Evolutionary conservation across 1,140 invertebrate genomes (phyloP), one percentile per base, ranked within the genome.

Genomic region (Drosophila punjabiensis): DNA sequence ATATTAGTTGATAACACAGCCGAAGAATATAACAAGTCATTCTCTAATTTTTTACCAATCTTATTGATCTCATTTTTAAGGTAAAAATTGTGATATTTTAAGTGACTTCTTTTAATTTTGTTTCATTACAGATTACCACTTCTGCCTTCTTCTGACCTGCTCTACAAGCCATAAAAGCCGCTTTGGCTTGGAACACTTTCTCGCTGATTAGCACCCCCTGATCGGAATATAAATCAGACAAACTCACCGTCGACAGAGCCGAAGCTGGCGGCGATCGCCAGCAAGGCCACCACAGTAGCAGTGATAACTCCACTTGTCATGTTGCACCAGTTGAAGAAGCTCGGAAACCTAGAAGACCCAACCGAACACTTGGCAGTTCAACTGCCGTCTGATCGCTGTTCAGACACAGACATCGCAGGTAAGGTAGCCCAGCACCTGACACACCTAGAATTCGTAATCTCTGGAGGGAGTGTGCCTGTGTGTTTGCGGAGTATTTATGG

Each of bases 371-470:
- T 76, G 53, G 45, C 61, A 81, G 81, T 68, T 67, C 62, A 63
- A 67, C 76, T 35, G 84, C 45, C 74, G 69, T 86, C 76, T 90
- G 86, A 90, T 71, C 56, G 64, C 16, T 47, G 33, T 11, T 43
- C 20, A 16, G 53, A 13, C n/a, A 35, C n/a, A 39, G 11, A 53
- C 37, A 33, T 50, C 11, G 55, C 43, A 60, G 81, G 56, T 58
- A 80, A 75, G 66, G 48, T 80, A 66, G 30, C 60, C n/a, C n/a
- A 35, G 33, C 35, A 58, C 52, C 65, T 56, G 50, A 55, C 65
- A 64, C 68, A 74, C 55, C 55, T 74, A 18, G 77, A 82, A 85
- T 90, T 63, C 70, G 39, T 85, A 90, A 86, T 90, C 86, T 79
- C 41, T 41, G 50, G 16, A 33, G 32, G 20, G 20, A 41, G 30